phyloP scores from a whole-genome alignment of 2,113 vertebrate species.

The Neoarius graeffei region DNA sequence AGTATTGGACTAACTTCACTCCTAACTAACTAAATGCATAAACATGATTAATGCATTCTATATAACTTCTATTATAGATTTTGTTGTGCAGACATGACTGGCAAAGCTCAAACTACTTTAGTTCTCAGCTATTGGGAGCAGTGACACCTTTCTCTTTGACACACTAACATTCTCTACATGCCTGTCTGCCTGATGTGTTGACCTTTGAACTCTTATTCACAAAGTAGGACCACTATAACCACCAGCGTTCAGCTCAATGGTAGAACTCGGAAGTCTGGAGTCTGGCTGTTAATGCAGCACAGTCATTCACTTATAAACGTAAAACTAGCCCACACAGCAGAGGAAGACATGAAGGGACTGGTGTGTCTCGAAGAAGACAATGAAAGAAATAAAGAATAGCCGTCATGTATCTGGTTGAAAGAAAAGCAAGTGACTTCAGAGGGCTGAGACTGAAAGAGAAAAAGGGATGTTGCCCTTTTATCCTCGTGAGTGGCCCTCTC shows the following conservation, averaged over 20 bases:
- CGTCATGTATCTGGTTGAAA: conserved; percentile 25
- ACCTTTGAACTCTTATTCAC: conserved; percentile 43
- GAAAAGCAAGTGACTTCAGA: conserved; percentile 14
- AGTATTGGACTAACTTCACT: neutral
- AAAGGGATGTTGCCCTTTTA: conserved; percentile 47
- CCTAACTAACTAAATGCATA: neutral
- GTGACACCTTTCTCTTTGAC: neutral
- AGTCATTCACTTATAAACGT: conserved; percentile 68
- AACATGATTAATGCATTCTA: neutral
- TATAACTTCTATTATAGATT: neutral
- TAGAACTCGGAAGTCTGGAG: conserved; percentile 58
- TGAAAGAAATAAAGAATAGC: conserved; percentile 16
- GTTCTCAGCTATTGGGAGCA: neutral
- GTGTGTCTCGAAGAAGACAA: conserved; percentile 2
- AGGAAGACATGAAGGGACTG: neutral
- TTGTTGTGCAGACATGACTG: neutral
- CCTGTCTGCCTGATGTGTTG: conserved; percentile 41
- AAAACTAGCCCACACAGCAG: conserved; percentile 61
- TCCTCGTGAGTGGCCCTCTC: conserved; percentile 58
- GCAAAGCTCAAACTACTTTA: neutral
- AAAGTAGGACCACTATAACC: conserved; percentile 36
- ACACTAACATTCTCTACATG: neutral
- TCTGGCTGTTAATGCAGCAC: conserved; percentile 62
- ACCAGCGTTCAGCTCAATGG: conserved; percentile 54
- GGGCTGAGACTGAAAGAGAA: conserved; percentile 28